Percentiles rank a stretch among this genome's conserved stretches.
Conservation (phyloP, 2,113 vertebrate species). For the Isurus oxyrinchus region DNA sequence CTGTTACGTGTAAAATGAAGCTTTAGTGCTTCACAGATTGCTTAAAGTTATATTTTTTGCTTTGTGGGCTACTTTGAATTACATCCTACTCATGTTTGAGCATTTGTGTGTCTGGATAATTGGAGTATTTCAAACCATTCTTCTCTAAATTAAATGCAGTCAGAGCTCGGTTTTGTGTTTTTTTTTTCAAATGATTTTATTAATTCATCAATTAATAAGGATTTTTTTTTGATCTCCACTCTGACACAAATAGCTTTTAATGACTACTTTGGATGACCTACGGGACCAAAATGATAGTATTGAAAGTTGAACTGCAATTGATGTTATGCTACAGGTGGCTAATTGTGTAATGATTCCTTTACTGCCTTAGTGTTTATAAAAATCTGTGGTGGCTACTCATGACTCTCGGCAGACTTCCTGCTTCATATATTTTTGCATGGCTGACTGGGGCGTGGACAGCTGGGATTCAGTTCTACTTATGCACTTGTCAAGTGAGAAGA, state of each 20-base stretch:
- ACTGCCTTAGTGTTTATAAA: background rate
- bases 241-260: background rate
- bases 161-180: background rate
- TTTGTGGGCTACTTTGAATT: background rate
- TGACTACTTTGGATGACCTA: background rate
- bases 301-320: background rate
- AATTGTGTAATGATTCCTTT: background rate
- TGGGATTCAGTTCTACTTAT: background rate
- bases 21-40: background rate
- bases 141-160: background rate
- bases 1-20: background rate
- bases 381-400: background rate
- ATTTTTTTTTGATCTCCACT: background rate
- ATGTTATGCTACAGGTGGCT: background rate
- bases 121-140: background rate
- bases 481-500: background rate
- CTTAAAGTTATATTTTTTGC: background rate
- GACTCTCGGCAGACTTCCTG: background rate
- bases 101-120: background rate
- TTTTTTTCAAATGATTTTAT: background rate
- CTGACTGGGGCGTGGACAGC: background rate
- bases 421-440: background rate
- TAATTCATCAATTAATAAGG: background rate
- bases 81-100: background rate
- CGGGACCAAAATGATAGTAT: background rate